Evolutionary conservation across 2,888 invertebrate species (phyloP), one percentile per base, ranked within the genome.

Genomic region (Phaedon cochleariae): DNA sequence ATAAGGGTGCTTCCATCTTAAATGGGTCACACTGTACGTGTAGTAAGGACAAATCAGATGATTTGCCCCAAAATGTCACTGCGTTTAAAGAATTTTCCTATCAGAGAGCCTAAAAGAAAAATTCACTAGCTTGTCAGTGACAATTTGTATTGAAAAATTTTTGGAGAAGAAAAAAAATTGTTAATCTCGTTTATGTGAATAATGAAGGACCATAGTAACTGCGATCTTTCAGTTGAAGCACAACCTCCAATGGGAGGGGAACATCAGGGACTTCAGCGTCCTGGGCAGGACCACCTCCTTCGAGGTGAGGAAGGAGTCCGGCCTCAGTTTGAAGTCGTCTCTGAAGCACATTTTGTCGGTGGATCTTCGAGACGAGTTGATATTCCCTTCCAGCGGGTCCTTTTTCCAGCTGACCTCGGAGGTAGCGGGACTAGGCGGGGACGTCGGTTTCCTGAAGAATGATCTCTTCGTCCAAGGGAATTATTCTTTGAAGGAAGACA

Each of bases 251-350:
- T 97, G 95, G 89, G 96, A 97, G 83, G 94, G 91, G 0, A 85
- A 91, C 2, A 92, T 95, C 81, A 87, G 97, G 70, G 92, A 97
- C 73, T 85, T 95, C 4, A 86, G 90, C 7, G 87, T 93, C 10
- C 84, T 94, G 10, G 90, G 89, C 71, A 90, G 92, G 73, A 87
- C 87, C 49, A 89, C 92, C 3, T 89, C 95, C 45, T 97, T 98
- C 84, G 88, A 89, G 59, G 92, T 98, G 18, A 86, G 97, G 5
- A 95, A 98, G 84, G 92, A 94, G 79, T 89, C 92, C 64, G 97
- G 98, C 0, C 94, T 96, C 41, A 92, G 92, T 65, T 86, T 98
- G 77, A 97, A 97, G 82, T 97, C 97, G 0, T 87, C 95, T 2
- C 74, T 96, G 37, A 90, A 93, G 65, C 93, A 97, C 83, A 90